Percentiles rank a stretch among this genome's conserved stretches.
phyloP scores from a whole-genome alignment of 1,140 invertebrate genomes.

The Drosophila oshimai region DNA sequence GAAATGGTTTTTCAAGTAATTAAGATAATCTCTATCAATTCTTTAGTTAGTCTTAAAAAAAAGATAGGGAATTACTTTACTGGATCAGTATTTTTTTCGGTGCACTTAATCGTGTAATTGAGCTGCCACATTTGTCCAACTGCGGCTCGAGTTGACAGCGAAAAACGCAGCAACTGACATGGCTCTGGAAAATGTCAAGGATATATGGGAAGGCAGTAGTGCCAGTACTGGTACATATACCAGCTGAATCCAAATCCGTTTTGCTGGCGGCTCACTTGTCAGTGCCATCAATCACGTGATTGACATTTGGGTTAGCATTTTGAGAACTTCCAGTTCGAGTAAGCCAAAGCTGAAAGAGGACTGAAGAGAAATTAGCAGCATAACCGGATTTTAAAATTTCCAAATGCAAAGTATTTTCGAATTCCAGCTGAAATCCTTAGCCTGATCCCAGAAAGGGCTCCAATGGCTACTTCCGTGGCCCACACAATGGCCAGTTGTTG shows the following conservation, averaged over 20 bases:
- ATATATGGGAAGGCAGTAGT: neutral
- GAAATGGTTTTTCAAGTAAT: no score
- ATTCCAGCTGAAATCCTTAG: constrained; percentile 14
- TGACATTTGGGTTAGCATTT: constrained; percentile 58
- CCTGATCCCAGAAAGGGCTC: constrained; percentile 2
- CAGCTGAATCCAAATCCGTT: constrained; percentile 24
- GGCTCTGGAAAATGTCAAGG: constrained; percentile 16
- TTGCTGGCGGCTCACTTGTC: constrained; percentile 60
- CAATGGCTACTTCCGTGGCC: constrained; percentile 51
- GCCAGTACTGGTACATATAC: neutral
- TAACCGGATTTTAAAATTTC: constrained; percentile 66
- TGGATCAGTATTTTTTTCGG: neutral
- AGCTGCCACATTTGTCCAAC: constrained; percentile 52
- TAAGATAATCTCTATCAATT: no score
- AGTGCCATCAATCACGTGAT: constrained; percentile 67
- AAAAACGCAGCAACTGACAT: constrained; percentile 52
- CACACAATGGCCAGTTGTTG: constrained; percentile 44
- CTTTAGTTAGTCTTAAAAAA: neutral
- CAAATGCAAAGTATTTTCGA: constrained; percentile 71
- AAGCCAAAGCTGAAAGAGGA: constrained; percentile 1
- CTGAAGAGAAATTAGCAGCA: constrained; percentile 63
- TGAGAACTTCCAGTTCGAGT: constrained; percentile 28
- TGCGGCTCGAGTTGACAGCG: constrained; percentile 60
- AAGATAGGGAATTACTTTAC: no score
- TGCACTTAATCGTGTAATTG: constrained; percentile 41